Percentiles rank a stretch among this genome's conserved stretches.
Evolutionary conservation across 2,888 invertebrate genomes (phyloP).

Genomic region (Tinea semifulvella): DNA sequence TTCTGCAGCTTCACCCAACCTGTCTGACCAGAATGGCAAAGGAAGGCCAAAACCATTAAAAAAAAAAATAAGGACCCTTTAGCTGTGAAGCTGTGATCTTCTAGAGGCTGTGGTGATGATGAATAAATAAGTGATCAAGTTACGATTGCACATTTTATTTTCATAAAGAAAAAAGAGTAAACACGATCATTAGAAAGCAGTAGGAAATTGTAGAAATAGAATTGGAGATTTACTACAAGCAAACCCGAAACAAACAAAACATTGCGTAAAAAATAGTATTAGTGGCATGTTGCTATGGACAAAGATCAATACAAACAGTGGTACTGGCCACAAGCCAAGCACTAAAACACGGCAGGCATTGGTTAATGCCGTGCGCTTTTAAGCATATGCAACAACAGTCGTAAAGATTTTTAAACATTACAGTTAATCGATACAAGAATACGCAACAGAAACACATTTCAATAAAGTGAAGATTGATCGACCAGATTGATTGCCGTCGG

Average conservation of each 20-base stretch:
- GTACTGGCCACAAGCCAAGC: conserved; percentile 47
- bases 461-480: neutral
- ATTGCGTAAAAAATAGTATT: neutral
- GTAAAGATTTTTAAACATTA: neutral
- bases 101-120: too few relatives aligned
- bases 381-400: conserved; percentile 6
- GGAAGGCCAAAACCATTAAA: too few relatives aligned
- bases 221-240: neutral
- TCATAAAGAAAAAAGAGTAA: too few relatives aligned
- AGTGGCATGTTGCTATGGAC: conserved; percentile 3
- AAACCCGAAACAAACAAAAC: neutral
- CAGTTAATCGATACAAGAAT: neutral
- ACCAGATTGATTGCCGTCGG: neutral
- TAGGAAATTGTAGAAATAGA: too few relatives aligned
- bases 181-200: too few relatives aligned
- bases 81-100: too few relatives aligned
- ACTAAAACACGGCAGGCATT: conserved; percentile 26
- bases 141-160: too few relatives aligned
- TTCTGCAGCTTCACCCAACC: too few relatives aligned
- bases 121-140: too few relatives aligned
- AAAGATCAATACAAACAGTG: conserved; percentile 31
- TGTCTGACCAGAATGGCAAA: too few relatives aligned
- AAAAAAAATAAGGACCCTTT: too few relatives aligned
- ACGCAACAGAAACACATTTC: neutral
- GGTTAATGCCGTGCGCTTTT: conserved; percentile 7